Evolutionary conservation across 2,888 invertebrate species (phyloP).

Genomic region (Phasia obesa): DNA sequence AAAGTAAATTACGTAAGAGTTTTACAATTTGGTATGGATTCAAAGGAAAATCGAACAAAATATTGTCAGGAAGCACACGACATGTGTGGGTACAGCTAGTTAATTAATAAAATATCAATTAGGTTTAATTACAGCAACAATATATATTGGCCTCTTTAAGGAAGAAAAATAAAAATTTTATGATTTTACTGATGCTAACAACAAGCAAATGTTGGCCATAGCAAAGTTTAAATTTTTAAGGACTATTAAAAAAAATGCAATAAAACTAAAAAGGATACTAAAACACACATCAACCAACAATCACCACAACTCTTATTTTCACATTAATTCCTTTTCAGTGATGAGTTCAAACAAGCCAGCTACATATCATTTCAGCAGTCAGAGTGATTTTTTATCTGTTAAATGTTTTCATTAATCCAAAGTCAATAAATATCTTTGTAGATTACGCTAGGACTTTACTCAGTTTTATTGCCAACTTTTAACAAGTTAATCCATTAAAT

Average conservation of each 20-base stretch:
- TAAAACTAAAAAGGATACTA: conserved; percentile 13
- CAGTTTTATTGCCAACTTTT: conserved; percentile 13
- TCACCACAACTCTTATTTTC: neutral
- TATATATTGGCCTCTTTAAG: too few relatives aligned
- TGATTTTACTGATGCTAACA: too few relatives aligned
- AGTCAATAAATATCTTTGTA: conserved; percentile 3
- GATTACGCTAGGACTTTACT: neutral
- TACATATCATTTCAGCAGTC: neutral
- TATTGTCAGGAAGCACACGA: too few relatives aligned
- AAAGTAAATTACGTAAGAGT: too few relatives aligned
- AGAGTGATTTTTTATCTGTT: neutral
- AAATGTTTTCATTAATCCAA: conserved; percentile 22
- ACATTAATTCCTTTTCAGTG: neutral
- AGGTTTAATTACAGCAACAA: too few relatives aligned
- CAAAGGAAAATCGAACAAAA: too few relatives aligned
- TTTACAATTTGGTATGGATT: too few relatives aligned
- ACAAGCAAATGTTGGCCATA: too few relatives aligned
- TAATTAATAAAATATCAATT: too few relatives aligned
- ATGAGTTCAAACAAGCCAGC: neutral
- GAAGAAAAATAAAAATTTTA: too few relatives aligned
- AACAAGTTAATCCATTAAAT: conserved; percentile 39
- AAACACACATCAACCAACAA: neutral
- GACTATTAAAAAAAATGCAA: neutral
- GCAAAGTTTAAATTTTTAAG: too few relatives aligned
- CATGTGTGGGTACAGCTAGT: too few relatives aligned